Base-by-base conservation (phyloP, 1,140 invertebrate genomes). In the Apis dorsata region DNA sequence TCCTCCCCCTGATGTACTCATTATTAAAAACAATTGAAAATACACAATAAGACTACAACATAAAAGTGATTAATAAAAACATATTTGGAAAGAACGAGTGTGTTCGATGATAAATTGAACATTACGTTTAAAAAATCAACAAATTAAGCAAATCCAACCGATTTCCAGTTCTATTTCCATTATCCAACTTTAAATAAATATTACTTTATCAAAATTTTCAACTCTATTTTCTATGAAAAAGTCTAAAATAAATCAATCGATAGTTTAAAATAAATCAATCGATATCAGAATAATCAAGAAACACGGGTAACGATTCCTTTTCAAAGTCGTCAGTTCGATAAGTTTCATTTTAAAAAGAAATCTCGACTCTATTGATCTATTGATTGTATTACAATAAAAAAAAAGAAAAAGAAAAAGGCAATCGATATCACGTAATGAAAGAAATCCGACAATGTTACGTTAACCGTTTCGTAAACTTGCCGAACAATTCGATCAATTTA, bases 351-450 rank as follows among this genome's bases (percentile, higher is more conserved):
- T 9, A 8, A 11, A 9, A 49, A 34, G 10, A 21, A 78, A 63
- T 73, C 15, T 9, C 0, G 21, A 66, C 15, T 60, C 21, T 8
- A 1, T 11, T 13, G n/a, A 51, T 69, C 55, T 8, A 1, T 11
- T 13, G n/a, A 51, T 69, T 49, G 34, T 12, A 4, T 34, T 21
- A 9, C 59, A 13, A 13, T 15, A 51, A 79, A 57, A 24, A 24
- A 19, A 72, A 62, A 79, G 15, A 13, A 62, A 44, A 24, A 24
- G 5, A 13, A 15, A 77, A 17, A 73, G 17, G 9, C 68, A 62
- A 81, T 86, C 84, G 73, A 78, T 85, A 86, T n/a, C 57, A 17
- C 49, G 11, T 44, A 71, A 69, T 17, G 51, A 28, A 62, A n/a
- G 10, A 63, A 63, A 69, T 49, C 21, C 44, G 10, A n/a, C 8